Base-by-base conservation (phyloP, 2,113 vertebrate genomes). In the Archilochus colubris region DNA sequence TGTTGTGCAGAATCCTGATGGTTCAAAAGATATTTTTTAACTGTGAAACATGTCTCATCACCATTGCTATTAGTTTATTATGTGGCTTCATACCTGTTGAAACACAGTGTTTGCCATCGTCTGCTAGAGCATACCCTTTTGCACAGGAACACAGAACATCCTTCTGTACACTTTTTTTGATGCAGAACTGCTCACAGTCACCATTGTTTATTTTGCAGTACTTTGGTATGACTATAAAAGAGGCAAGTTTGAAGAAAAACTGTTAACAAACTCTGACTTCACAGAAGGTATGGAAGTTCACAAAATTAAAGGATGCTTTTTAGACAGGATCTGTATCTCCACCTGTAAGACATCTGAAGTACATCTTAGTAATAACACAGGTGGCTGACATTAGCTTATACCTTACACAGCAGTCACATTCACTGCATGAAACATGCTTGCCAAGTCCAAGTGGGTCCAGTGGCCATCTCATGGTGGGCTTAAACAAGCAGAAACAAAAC, bases 141-240 rank as follows among this genome's bases (percentile, higher is more conserved):
- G 98, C 98, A 8, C 99, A 99, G 21, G 97, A 98, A 57, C 99
- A 99, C 13, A 84, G 3, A 1, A 98, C 95, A 3, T 51, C 87
- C 8, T 96, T 97, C 31, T 30, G 88, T 9, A 8, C 46, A 3
- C 62, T 69, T 44, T 44, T 27, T 12, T 77, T 77, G 54, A 98
- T 89, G 96, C 99, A 99, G 98, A 98, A 99, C 46, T 99, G 99
- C 14, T 98, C 95, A 14, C 99, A 99, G 50, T 97, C 98, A 3
- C 99, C 99, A 1, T 99, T 99, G 64, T 98, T 96, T 91, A 98
- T 94, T 64, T 98, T 98, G 93, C 99, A 99, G 82, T 98, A 97
- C 68, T 98, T 95, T 10, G 97, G 97, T 69, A 98, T 98, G 21
- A 94, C 99, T 99, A 70, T 0, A 54, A 55, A 95, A 90, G 33